These are phyloP conservation scores for Gambusia holbrooki DNA, from an alignment of 2,113 vertebrate genomes.

Conservation along the genomic window DNA sequence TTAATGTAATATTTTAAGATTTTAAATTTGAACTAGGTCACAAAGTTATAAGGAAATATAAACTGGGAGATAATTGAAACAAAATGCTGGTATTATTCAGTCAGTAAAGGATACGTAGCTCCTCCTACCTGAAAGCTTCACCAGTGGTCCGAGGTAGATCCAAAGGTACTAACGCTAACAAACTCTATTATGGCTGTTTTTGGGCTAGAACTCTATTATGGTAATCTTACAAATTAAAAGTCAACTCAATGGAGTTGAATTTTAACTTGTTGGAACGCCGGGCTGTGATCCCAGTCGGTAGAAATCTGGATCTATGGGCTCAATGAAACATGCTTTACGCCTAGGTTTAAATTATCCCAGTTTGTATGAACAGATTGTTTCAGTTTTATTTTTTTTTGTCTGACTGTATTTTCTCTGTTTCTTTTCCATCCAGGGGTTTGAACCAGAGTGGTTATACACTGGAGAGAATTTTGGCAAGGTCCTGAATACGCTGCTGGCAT, in stretches of 20 bases:
- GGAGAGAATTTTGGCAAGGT: constrained; percentile 92
- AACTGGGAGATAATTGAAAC: background rate
- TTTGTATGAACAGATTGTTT: background rate
- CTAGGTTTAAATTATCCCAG: constrained; percentile 3
- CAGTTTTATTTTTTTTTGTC: constrained; percentile 9
- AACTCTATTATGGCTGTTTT: background rate
- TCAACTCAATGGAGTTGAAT: background rate
- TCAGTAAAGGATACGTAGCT: background rate
- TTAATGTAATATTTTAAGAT: background rate
- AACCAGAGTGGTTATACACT: constrained; percentile 88
- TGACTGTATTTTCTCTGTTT: constrained; percentile 35
- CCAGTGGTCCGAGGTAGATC: background rate
- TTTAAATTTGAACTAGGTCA: background rate
- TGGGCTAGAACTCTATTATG: background rate
- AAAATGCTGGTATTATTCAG: background rate
- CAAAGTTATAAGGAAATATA: too few relatives aligned
- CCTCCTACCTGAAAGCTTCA: background rate
- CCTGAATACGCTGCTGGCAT: constrained; percentile 86
- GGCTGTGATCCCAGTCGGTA: background rate
- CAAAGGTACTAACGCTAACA: background rate
- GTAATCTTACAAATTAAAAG: background rate
- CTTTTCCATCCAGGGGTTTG: constrained; percentile 85
- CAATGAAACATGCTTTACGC: background rate
- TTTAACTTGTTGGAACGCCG: too few relatives aligned
- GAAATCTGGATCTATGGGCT: background rate